A percentile compares a stretch with the other conserved stretches of the same genome.
Conservation (phyloP, 2,888 invertebrate genomes). For the Unio delphinus region DNA sequence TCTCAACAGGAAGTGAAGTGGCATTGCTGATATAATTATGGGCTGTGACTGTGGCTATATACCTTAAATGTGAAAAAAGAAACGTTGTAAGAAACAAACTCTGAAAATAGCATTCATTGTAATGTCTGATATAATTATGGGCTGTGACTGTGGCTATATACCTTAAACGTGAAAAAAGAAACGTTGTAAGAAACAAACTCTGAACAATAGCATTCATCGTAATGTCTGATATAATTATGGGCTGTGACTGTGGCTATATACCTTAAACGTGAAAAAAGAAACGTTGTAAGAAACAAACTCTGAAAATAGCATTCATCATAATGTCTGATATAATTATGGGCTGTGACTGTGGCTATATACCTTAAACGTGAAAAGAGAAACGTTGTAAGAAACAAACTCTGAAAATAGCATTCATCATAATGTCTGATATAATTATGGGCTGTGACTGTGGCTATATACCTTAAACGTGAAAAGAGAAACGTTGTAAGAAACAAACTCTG, state of each 20-base stretch:
- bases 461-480: slow-evolving; percentile 19
- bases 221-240: too few species aligned
- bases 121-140: too few species aligned
- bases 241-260: too few species aligned
- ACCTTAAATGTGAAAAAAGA: slow-evolving; percentile 37
- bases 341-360: slow-evolving; percentile 56
- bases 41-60: slow-evolving; percentile 57
- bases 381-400: neutral
- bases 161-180: too few species aligned
- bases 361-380: slow-evolving; percentile 31
- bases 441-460: slow-evolving; percentile 57
- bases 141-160: too few species aligned
- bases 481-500: neutral
- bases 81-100: too few species aligned
- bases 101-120: too few species aligned
- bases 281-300: too few species aligned
- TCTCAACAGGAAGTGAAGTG: slow-evolving; percentile 47
- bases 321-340: slow-evolving; percentile 55
- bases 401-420: neutral
- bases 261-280: too few species aligned
- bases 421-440: slow-evolving; percentile 58
- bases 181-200: too few species aligned
- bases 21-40: slow-evolving; percentile 57
- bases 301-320: too few species aligned
- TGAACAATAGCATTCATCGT: too few species aligned